A percentile compares a stretch with the other conserved stretches of the same genome.
These are phyloP conservation scores for Paracanthobrama guichenoti DNA, from an alignment of 2,113 vertebrate species.

Conservation along the genomic window DNA sequence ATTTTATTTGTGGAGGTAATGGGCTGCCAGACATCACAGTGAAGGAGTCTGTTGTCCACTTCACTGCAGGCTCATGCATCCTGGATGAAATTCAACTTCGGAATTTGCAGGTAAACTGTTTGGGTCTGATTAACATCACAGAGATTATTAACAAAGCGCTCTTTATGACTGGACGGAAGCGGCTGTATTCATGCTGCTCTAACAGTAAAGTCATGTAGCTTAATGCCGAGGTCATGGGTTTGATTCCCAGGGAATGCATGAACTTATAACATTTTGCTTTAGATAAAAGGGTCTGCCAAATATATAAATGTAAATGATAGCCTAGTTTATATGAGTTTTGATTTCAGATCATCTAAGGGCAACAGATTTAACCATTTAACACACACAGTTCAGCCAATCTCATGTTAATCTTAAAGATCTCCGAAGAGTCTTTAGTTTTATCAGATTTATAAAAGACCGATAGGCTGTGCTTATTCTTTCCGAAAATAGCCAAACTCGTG, in stretches of 20 bases:
- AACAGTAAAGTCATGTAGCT: neutral
- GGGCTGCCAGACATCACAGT: neutral
- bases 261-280: no score
- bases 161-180: neutral
- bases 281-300: no score
- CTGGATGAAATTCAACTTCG: neutral
- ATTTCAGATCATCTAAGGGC: neutral
- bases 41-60: conserved; percentile 5
- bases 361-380: neutral
- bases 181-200: neutral
- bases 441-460: no score
- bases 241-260: no score
- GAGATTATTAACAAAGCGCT: neutral
- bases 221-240: neutral
- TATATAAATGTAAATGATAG: no score
- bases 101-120: neutral
- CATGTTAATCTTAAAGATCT: no score
- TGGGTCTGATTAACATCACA: neutral
- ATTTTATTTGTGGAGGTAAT: neutral
- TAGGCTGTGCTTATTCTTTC: no score
- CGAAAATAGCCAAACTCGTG: no score
- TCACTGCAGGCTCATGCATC: neutral
- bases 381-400: no score
- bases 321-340: neutral
- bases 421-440: no score